phyloP scores from a whole-genome alignment of 2,888 invertebrate species.

The Heliconius sara region DNA sequence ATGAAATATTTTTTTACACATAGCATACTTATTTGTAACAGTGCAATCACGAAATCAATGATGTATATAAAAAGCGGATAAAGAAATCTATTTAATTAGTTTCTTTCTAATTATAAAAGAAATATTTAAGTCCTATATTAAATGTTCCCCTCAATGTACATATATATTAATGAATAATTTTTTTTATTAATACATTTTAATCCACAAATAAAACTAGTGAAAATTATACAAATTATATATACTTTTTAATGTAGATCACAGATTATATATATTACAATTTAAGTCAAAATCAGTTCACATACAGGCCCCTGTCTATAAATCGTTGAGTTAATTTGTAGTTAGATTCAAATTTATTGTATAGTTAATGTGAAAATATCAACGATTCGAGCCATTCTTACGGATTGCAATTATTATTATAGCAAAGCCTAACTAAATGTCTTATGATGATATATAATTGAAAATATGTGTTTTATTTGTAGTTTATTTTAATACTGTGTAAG shows the following conservation, averaged over 20 bases:
- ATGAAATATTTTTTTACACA: conserved; percentile 28
- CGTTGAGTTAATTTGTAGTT: conserved; percentile 22
- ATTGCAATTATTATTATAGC: conserved; percentile 59
- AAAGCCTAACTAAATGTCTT: conserved; percentile 81
- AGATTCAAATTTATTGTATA: conserved; percentile 32
- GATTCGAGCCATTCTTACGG: conserved; percentile 75
- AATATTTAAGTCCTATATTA: not conserved
- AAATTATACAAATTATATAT: not conserved
- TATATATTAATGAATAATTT: not conserved
- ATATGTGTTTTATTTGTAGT: conserved; percentile 63
- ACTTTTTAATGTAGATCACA: not conserved
- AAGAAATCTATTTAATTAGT: not conserved
- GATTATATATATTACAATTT: conserved; percentile 2
- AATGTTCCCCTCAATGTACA: conserved; percentile 3
- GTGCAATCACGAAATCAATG: conserved; percentile 15
- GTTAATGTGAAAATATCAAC: conserved; percentile 57
- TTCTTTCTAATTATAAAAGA: not conserved
- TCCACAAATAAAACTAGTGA: not conserved
- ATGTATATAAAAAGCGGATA: conserved; percentile 4
- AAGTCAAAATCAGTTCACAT: not conserved
- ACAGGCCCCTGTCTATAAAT: not conserved
- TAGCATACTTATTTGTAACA: conserved; percentile 27
- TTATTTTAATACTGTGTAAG: conserved; percentile 56
- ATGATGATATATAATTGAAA: conserved; percentile 66
- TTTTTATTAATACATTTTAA: not conserved